A percentile compares a stretch with the other conserved stretches of the same genome.
These are phyloP conservation scores for Pangasius macronema DNA, from an alignment of 2,797 vertebrate genomes.

Conservation along the genomic window DNA sequence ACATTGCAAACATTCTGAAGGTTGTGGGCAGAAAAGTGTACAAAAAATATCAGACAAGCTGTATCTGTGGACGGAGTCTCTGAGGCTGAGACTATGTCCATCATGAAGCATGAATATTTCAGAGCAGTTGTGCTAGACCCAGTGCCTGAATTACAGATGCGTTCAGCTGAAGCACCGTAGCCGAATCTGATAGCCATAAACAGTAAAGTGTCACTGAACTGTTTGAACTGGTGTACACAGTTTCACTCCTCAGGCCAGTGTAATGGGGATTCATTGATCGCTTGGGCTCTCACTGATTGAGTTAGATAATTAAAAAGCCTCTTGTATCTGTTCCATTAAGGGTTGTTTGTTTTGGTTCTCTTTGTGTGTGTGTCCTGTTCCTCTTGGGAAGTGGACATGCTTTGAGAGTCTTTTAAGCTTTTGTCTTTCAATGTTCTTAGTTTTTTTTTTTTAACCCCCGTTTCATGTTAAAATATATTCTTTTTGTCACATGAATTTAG, in stretches of 20 bases:
- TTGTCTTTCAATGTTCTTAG: constrained; percentile 36
- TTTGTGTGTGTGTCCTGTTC: constrained; percentile 55
- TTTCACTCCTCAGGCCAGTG: constrained; percentile 68
- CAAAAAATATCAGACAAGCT: neutral
- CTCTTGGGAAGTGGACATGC: constrained; percentile 68
- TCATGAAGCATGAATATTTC: constrained; percentile 69
- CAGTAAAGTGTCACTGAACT: constrained; percentile 81
- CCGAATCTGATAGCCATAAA: constrained; percentile 78
- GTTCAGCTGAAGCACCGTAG: constrained; percentile 70
- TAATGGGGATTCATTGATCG: constrained; percentile 84
- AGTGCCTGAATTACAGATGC: constrained; percentile 78
- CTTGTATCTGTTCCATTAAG: constrained; percentile 83
- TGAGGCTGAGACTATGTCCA: neutral
- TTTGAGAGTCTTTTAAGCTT: constrained; percentile 52
- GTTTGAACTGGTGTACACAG: constrained; percentile 76
- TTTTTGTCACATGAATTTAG: constrained; percentile 23
- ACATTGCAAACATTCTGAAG: neutral
- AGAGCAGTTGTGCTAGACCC: constrained; percentile 65
- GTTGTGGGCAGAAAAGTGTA: neutral
- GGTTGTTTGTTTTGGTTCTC: constrained; percentile 75
- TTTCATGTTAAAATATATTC: constrained; percentile 39
- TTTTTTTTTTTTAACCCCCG: neutral
- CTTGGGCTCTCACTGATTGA: constrained; percentile 81
- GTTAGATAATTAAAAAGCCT: constrained; percentile 86
- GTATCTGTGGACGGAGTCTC: neutral